These are phyloP conservation scores for Rhizomys pruinosus DNA, from an alignment of 2,113 vertebrate genomes.

Conservation along the genomic window DNA sequence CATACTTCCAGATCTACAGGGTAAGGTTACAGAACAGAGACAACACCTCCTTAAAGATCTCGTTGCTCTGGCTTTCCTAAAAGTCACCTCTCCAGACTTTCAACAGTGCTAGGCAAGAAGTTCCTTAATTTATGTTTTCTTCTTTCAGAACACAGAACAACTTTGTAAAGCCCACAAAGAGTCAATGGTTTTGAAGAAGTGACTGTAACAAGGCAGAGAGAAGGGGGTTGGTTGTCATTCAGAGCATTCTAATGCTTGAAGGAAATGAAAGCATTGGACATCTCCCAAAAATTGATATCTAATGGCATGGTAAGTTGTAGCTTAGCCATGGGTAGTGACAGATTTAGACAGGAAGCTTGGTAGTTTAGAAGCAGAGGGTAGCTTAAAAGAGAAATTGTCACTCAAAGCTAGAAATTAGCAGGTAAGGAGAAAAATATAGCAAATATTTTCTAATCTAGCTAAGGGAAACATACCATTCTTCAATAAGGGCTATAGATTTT, in stretches of 20 bases:
- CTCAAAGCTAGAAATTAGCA: background rate
- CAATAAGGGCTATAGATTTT: background rate
- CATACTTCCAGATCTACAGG: background rate
- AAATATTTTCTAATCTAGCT: background rate
- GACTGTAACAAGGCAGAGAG: background rate
- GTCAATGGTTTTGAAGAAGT: background rate
- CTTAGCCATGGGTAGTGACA: background rate
- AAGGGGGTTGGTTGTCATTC: background rate
- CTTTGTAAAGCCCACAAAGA: background rate
- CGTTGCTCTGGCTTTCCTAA: background rate
- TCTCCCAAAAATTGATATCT: background rate
- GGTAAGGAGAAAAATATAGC: background rate
- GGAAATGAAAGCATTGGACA: constrained; percentile 1
- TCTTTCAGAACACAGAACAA: constrained; percentile 15
- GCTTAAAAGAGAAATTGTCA: background rate
- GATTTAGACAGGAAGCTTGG: background rate
- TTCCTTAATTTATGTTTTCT: background rate
- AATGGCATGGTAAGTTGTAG: background rate
- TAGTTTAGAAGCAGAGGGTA: no score
- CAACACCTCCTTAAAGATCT: background rate
- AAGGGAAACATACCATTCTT: background rate
- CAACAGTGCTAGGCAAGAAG: background rate
- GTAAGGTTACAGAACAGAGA: background rate
- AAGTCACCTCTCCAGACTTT: background rate
- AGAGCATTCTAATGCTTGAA: background rate